Evolutionary conservation across 1,140 invertebrate species (phyloP).

Genomic region (Leptopilina boulardi): DNA sequence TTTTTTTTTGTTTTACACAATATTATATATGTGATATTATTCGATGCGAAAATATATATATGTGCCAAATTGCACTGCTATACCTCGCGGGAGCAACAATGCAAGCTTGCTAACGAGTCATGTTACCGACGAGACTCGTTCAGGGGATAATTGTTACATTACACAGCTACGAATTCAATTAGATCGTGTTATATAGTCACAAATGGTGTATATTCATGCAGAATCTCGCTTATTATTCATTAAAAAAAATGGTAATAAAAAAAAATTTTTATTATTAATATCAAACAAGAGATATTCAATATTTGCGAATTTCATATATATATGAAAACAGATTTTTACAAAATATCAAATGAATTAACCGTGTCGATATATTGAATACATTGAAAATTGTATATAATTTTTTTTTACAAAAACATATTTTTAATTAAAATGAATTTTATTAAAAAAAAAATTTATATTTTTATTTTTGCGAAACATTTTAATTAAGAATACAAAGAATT

Average conservation of each 20-base stretch:
- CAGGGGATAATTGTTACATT: conserved; percentile 54
- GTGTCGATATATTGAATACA: neutral
- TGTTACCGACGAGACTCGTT: conserved; percentile 52
- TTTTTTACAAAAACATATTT: too few relatives aligned
- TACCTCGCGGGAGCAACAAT: conserved; percentile 58
- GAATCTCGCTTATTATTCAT: conserved; percentile 21
- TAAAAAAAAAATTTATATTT: too few relatives aligned
- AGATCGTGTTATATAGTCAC: conserved; percentile 53
- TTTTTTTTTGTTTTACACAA: too few relatives aligned
- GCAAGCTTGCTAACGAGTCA: conserved; percentile 55
- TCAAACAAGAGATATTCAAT: neutral
- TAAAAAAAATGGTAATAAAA: neutral
- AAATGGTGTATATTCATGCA: conserved; percentile 22
- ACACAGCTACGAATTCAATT: conserved; percentile 58
- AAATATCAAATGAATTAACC: neutral
- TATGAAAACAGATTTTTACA: neutral
- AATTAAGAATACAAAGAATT: too few relatives aligned
- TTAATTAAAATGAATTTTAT: too few relatives aligned
- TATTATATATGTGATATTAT: too few relatives aligned
- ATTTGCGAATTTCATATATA: neutral
- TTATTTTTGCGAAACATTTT: too few relatives aligned
- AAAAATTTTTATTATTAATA: conserved; percentile 17
- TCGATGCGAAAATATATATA: conserved; percentile 53
- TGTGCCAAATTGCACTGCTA: conserved; percentile 54
- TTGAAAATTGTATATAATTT: too few relatives aligned